phyloP scores from a whole-genome alignment of 2,797 vertebrate genomes.

The Scarus forsteni region DNA sequence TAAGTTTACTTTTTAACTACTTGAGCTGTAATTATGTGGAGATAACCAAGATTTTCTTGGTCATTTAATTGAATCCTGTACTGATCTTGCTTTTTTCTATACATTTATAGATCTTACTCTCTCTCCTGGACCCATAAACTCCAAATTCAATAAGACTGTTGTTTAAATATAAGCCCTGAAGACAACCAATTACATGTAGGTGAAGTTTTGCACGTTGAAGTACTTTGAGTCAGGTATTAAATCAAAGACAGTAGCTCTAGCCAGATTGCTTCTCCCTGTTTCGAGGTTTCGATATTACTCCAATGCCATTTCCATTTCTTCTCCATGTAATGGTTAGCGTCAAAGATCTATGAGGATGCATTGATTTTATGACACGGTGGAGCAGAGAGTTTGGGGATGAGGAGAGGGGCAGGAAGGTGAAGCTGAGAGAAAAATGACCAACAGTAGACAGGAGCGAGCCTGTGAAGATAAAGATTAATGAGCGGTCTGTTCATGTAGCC shows the following conservation, averaged over 20 bases:
- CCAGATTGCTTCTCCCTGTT: constrained; percentile 7
- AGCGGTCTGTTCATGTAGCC: constrained; percentile 41
- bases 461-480: constrained; percentile 73
- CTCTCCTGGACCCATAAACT: too few relatives aligned
- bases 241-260: neutral
- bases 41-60: too few relatives aligned
- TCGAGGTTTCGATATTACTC: constrained; percentile 16
- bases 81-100: too few relatives aligned
- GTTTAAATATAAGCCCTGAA: too few relatives aligned
- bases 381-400: constrained; percentile 26
- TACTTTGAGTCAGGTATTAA: neutral
- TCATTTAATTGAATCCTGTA: too few relatives aligned
- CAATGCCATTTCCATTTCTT: constrained; percentile 47
- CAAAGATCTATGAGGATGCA: constrained; percentile 51
- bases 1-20: neutral
- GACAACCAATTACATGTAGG: too few relatives aligned
- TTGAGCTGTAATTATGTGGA: too few relatives aligned
- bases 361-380: constrained; percentile 70
- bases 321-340: constrained; percentile 49
- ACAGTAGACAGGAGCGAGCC: constrained; percentile 27
- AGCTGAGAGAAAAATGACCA: constrained; percentile 43
- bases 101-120: too few relatives aligned
- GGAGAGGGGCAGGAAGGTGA: constrained; percentile 37
- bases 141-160: too few relatives aligned
- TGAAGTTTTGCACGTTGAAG: neutral